Evolutionary conservation across 2,113 vertebrate genomes (phyloP), one percentile per base, ranked within the genome.

Genomic region (Albula goreensis): DNA sequence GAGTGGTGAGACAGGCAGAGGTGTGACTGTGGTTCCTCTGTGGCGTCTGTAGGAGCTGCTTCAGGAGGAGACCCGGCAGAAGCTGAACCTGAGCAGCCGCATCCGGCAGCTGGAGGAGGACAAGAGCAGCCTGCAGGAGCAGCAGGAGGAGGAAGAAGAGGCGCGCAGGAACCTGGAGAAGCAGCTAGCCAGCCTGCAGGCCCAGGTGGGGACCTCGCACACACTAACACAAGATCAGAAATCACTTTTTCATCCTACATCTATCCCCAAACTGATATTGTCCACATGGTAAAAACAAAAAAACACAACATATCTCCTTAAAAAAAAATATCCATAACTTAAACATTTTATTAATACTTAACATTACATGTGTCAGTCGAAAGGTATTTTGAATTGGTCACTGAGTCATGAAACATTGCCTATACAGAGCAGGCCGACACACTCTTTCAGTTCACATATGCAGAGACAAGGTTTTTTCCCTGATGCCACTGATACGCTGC

Each of bases 141-240:
- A 99, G 94, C 98, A 99, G 93, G 98, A 99, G 88, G 98, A 99
- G 83, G 98, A 99, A 0, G 98, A 99, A 84, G 98, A 99, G 88
- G 95, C 96, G 1, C 94, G 97, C 31, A 97, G 95, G 88, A 97
- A 96, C 92, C 92, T 99, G 91, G 98, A 99, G 86, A 99, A 99
- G 74, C 98, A 99, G 90, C 94, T 99, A 91, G 87, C 97, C 12
- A 93, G 92, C 0, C 89, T 97, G 86, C 98, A 99, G 87, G 88
- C 95, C 4, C 98, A 99, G 97, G 98, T 99, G 87, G n/a, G n/a
- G 25, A 12, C 2, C 19, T 7, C 13, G 66, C 81, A 66, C 19
- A 3, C 31, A 31, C 52, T 56, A 19, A 74, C 60, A 50, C 81
- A 60, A 3, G 11, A 11, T 15, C 57, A 60, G 11, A 63, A 15